Evolutionary conservation across 2,888 invertebrate species (phyloP), one percentile per base, ranked within the genome.

Genomic region (Cylloceria caligata): DNA sequence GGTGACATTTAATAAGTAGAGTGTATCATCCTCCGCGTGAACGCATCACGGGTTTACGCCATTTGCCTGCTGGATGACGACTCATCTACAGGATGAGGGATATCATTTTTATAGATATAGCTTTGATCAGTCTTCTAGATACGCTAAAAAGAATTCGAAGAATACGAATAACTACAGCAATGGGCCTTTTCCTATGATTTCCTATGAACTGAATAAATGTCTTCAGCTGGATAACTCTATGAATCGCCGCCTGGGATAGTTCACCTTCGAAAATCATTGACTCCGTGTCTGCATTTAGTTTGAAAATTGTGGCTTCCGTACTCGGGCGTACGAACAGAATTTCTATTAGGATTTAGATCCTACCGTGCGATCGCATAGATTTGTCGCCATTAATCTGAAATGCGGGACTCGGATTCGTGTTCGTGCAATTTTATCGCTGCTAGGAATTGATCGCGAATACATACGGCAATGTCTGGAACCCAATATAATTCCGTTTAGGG

Each of bases 1-100:
- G 2, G 42, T 13, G 57, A 60, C 42, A 36, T 68, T 80, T 45
- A 36, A 80, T 77, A 69, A 42, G 21, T 27, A 21, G 4, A 19
- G 24, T 42, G 4, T 39, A 62, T 30, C 30, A 57, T 57, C 27
- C 45, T 45, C 16, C 16, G 39, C 36, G 45, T n/a, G 13, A 16
- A 45, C 27, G 36, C 36, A 16, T 21, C 24, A 24, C 3, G 24
- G 24, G 13, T 24, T 21, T 13, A 19, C 19, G 19, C 13, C 9
- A n/a, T 21, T 24, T 52, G 21, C 4, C 21, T 9, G 19, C 47
- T 49, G 47, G 19, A 7, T 7, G n/a, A 7, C 47, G 9, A 49
- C 9, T 49, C 5, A 9, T 19, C 7, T 2, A 49, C 19, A 19
- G 19, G 21, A 49, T 9, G 9, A n/a, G 3, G 24, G 24, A n/a